Percentiles rank a stretch among this genome's conserved stretches.
Conservation (phyloP, 2,888 invertebrate genomes). For the Stomorhina lunata region DNA sequence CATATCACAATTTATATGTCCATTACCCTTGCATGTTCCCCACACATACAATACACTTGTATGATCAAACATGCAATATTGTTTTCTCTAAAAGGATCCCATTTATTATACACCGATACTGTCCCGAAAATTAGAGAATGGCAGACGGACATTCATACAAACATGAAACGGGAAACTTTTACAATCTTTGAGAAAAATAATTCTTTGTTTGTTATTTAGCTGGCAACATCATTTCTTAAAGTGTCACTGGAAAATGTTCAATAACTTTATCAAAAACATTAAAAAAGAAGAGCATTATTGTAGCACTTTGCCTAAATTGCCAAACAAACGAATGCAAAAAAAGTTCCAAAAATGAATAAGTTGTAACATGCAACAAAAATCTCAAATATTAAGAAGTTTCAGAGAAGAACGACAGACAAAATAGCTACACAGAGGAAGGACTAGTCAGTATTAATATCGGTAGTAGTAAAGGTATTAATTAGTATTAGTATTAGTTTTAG, state of each 20-base stretch:
- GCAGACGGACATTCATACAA: neutral
- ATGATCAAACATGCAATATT: slow-evolving; percentile 60
- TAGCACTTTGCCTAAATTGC: slow-evolving; percentile 61
- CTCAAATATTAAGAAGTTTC: neutral
- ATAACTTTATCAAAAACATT: slow-evolving; percentile 77
- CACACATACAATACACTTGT: slow-evolving; percentile 63
- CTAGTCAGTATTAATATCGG: too few relatives aligned
- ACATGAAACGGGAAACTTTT: neutral
- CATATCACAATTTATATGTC: slow-evolving; percentile 73
- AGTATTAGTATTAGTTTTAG: too few relatives aligned
- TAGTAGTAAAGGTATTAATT: too few relatives aligned
- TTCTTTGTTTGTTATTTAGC: slow-evolving; percentile 28
- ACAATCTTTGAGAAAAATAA: slow-evolving; percentile 16
- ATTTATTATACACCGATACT: slow-evolving; percentile 50
- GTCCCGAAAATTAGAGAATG: slow-evolving; percentile 49
- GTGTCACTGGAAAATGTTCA: slow-evolving; percentile 67
- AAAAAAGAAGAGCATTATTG: slow-evolving; percentile 70
- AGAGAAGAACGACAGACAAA: neutral
- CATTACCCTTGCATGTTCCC: slow-evolving; percentile 69
- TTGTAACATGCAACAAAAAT: slow-evolving; percentile 46
- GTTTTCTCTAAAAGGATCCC: slow-evolving; percentile 36
- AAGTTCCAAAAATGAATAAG: neutral
- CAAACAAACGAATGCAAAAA: neutral
- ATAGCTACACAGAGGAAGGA: too few relatives aligned
- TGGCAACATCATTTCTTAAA: slow-evolving; percentile 55